These are phyloP conservation scores for Piezodorus guildinii DNA, from an alignment of 1,140 invertebrate species.

Conservation along the genomic window DNA sequence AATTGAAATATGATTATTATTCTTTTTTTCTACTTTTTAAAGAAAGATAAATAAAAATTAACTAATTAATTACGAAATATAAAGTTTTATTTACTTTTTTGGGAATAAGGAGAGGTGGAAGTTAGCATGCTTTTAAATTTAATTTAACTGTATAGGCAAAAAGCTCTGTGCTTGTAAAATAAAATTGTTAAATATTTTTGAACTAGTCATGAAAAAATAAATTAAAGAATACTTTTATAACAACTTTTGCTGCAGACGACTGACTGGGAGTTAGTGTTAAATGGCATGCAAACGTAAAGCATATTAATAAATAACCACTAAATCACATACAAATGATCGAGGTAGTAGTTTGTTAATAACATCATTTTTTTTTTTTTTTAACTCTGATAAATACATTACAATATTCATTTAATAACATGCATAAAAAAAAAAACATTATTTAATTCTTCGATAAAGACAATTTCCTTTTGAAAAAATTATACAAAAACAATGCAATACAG, in stretches of 20 bases:
- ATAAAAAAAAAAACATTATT: too few species aligned
- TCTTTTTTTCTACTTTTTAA: too few species aligned
- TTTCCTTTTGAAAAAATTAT: too few species aligned
- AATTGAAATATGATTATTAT: too few species aligned
- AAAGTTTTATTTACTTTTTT: too few species aligned
- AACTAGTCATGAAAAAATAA: slow-evolving; percentile 11
- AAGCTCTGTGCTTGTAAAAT: not conserved
- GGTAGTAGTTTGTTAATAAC: not conserved
- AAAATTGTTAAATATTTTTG: not conserved
- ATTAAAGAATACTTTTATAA: slow-evolving; percentile 16
- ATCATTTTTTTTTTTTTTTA: not conserved
- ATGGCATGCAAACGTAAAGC: not conserved
- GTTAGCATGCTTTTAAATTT: slow-evolving; percentile 27
- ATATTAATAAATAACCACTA: slow-evolving; percentile 6
- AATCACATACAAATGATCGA: not conserved
- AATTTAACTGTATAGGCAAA: slow-evolving; percentile 24
- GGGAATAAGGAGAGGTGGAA: too few species aligned
- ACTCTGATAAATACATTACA: too few species aligned
- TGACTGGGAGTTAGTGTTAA: slow-evolving; percentile 26
- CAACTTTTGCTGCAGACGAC: slow-evolving; percentile 30
- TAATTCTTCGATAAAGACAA: too few species aligned
- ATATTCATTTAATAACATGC: too few species aligned
- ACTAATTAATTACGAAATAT: too few species aligned
- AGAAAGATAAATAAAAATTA: too few species aligned
- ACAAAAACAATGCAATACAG: too few species aligned